phyloP scores from a whole-genome alignment of 2,888 invertebrate species.

The Anorthoa munda region DNA sequence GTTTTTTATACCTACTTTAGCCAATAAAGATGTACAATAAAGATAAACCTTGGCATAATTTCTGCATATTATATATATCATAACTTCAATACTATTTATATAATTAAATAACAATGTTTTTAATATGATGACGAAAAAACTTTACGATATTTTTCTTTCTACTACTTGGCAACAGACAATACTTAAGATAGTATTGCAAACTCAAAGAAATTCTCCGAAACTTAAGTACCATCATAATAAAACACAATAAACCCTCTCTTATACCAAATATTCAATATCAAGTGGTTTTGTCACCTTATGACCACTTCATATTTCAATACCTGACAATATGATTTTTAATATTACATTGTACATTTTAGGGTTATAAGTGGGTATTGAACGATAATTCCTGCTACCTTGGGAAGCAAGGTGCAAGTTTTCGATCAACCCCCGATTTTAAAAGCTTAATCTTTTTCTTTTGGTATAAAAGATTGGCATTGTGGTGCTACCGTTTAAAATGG shows the following conservation, averaged over 20 bases:
- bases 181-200: neutral
- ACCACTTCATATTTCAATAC: slow-evolving; percentile 75
- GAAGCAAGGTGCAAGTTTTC: slow-evolving; percentile 37
- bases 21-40: slow-evolving; percentile 22
- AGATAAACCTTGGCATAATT: slow-evolving; percentile 31
- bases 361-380: slow-evolving; percentile 77
- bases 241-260: slow-evolving; percentile 14
- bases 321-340: slow-evolving; percentile 75
- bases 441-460: slow-evolving; percentile 49
- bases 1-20: neutral
- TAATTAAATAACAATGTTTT: neutral
- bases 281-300: slow-evolving; percentile 80
- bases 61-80: neutral
- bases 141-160: neutral
- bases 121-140: neutral
- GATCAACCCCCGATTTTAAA: slow-evolving; percentile 34
- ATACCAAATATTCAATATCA: slow-evolving; percentile 77
- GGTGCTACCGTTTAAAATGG: slow-evolving; percentile 14
- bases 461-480: slow-evolving; percentile 34
- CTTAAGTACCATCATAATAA: slow-evolving; percentile 8
- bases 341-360: slow-evolving; percentile 73
- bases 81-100: neutral
- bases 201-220: neutral
- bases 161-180: neutral
- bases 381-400: slow-evolving; percentile 55